Base-by-base conservation (phyloP, 2,888 invertebrate species). In the Bibio marci region DNA sequence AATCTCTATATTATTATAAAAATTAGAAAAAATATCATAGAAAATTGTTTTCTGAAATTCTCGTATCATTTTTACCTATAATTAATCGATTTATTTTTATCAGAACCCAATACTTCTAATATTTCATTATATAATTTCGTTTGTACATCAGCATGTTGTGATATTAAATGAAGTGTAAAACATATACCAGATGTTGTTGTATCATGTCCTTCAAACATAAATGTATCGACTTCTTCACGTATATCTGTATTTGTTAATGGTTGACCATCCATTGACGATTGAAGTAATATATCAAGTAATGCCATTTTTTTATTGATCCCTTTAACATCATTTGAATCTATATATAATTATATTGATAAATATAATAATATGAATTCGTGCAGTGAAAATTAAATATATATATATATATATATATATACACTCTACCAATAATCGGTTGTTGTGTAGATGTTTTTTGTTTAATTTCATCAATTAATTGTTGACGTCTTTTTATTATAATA, bases 201-300 rank as follows among this genome's bases (percentile, higher is more conserved):
- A 42, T 69, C 66, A 41, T 68, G 65, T 0, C 66, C 67, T 57
- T 59, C 78, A 55, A 80, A 80, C 71, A 79, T 73, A 47, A 80
- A 78, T 0, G 79, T 80, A 46, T 79, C 74, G 0, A 79, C 75
- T 60, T 80, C 76, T 52, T 77, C 74, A 39, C 73, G 63, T 32
- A 80, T 67, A 43, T 70, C 69, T 27, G 68, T 53, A 44, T 72
- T 68, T 8, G 66, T 66, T 32, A 80, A 56, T 4, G 65, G 67
- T 43, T 65, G 53, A 2, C 71, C 74, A 46, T 73, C 69, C 12
- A 70, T 63, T 48, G 67, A 69, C 3, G 72, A 65, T 35, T 75
- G 62, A 12, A 80, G 54, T 4, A 80, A 53, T 30, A 78, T 59
- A 58, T 80, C 79, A 49, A 80, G 58, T 50, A 80, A 77, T 0